Evolutionary conservation across 2,113 vertebrate species (phyloP).

Genomic region (Tauraco erythrolophus): DNA sequence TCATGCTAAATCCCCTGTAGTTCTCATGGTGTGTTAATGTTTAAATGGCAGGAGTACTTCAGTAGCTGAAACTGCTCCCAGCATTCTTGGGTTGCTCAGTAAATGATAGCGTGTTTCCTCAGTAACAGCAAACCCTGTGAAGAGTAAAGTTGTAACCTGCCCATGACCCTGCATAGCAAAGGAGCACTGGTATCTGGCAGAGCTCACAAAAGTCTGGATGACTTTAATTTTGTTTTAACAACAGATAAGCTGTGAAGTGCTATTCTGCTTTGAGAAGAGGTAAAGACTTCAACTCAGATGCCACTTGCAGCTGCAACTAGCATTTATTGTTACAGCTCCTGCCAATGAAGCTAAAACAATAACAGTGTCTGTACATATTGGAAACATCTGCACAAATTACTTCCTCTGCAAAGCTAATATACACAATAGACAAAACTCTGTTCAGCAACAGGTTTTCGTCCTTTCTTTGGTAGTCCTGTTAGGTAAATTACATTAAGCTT

Average conservation of each 20-base stretch:
- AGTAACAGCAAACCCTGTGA: constrained; percentile 37
- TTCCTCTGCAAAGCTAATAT: not conserved
- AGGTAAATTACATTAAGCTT: not conserved
- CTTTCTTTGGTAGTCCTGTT: not conserved
- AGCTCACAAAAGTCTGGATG: not conserved
- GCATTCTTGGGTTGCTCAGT: constrained; percentile 14
- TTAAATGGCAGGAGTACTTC: constrained; percentile 26
- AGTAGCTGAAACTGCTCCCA: not conserved
- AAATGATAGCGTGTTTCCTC: constrained; percentile 37
- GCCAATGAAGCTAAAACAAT: not conserved
- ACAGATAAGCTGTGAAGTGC: constrained; percentile 33
- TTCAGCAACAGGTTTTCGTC: not conserved
- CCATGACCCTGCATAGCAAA: constrained; percentile 44
- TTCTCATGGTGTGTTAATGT: constrained; percentile 11
- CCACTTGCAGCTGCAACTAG: constrained; percentile 14
- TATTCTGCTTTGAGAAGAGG: not conserved
- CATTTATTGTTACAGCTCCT: not conserved
- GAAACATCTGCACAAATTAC: constrained; percentile 15
- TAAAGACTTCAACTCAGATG: not conserved
- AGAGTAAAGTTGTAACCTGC: constrained; percentile 49
- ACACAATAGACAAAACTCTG: not conserved
- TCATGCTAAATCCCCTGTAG: not conserved
- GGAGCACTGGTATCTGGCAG: constrained; percentile 43
- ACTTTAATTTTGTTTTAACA: constrained; percentile 30
- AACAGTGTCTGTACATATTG: not conserved